Conservation (phyloP, 2,113 vertebrate species). For the Mastomys coucha region DNA sequence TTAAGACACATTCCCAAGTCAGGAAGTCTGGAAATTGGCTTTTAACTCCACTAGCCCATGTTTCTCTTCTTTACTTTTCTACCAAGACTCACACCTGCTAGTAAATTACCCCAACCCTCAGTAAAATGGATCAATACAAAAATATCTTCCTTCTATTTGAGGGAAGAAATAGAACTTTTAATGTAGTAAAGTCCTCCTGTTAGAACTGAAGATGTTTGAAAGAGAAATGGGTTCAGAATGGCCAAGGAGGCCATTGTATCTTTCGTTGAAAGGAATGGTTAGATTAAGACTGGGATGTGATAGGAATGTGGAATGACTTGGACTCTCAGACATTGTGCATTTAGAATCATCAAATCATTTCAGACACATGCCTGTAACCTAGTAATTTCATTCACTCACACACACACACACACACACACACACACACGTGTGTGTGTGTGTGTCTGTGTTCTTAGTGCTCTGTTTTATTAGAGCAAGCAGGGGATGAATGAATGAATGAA, state of each 20-base stretch:
- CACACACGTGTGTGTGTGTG: neutral
- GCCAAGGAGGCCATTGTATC: neutral
- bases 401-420: no score
- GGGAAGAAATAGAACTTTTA: neutral
- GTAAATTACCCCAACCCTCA: neutral
- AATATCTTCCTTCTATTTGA: neutral
- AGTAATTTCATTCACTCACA: neutral
- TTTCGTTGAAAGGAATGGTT: slow-evolving; percentile 31
- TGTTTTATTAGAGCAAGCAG: neutral
- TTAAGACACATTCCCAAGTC: neutral
- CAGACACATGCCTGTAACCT: neutral
- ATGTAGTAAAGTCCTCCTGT: neutral
- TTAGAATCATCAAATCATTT: neutral
- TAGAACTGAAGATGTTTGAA: neutral
- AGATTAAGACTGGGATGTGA: neutral
- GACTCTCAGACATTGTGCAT: neutral
- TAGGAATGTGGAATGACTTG: neutral
- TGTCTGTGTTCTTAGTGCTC: neutral
- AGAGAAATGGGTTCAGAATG: slow-evolving; percentile 29
- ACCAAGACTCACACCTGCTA: neutral
- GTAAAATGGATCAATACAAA: neutral
- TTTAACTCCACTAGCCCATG: neutral
- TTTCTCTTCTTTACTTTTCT: neutral
- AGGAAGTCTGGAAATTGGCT: neutral
- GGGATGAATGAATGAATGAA: neutral